A percentile compares a stretch with the other conserved stretches of the same genome.
phyloP scores from a whole-genome alignment of 2,888 invertebrate species.

The Eretmocerus hayati region DNA sequence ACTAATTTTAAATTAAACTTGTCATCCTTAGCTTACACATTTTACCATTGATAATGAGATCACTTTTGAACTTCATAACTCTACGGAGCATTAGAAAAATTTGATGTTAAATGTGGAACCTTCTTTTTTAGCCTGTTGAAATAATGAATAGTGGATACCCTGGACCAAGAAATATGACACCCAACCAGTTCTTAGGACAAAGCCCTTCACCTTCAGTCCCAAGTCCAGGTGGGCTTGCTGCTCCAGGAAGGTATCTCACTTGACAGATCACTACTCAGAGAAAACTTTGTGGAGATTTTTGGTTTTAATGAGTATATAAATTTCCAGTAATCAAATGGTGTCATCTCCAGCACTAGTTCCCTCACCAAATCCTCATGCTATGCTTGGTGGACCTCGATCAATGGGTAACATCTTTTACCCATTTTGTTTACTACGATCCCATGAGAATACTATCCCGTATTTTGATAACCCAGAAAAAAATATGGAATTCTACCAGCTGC shows the following conservation, averaged over 20 bases:
- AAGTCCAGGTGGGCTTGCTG: slow-evolving; percentile 59
- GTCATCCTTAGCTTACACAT: not conserved
- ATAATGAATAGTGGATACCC: slow-evolving; percentile 50
- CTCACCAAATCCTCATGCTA: slow-evolving; percentile 61
- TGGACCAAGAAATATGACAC: slow-evolving; percentile 58
- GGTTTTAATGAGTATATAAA: not conserved
- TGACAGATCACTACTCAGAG: not conserved
- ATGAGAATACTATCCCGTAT: not conserved
- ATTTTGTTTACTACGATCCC: not conserved
- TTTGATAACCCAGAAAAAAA: not conserved
- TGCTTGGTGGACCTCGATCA: slow-evolving; percentile 54
- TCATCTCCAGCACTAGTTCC: slow-evolving; percentile 64
- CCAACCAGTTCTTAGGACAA: slow-evolving; percentile 70
- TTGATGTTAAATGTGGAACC: too few relatives aligned
- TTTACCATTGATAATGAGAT: not conserved
- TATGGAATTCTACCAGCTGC: too few relatives aligned
- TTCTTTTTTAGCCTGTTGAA: slow-evolving; percentile 31
- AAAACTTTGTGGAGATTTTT: not conserved
- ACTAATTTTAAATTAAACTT: too few relatives aligned
- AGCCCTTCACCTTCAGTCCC: slow-evolving; percentile 76
- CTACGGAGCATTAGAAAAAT: too few relatives aligned
- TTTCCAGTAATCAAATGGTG: slow-evolving; percentile 55
- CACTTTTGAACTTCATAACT: too few relatives aligned
- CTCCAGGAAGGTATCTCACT: slow-evolving; percentile 38
- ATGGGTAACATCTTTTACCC: slow-evolving; percentile 45